Conservation (phyloP, 2,797 vertebrate genomes). For the Chromis chromis region DNA sequence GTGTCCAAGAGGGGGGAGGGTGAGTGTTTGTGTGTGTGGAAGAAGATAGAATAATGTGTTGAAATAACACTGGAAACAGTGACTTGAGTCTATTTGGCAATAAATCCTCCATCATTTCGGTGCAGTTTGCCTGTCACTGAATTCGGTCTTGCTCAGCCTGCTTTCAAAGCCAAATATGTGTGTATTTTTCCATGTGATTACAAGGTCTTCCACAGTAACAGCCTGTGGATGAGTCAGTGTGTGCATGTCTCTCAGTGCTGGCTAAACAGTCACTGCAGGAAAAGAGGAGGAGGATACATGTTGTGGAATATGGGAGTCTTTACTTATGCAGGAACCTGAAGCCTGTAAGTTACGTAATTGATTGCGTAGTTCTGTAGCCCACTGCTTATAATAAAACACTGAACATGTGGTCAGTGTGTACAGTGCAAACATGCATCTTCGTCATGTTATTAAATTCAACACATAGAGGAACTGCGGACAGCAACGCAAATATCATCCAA, state of each 20-base stretch:
- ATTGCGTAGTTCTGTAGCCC: not conserved
- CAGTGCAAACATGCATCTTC: slow-evolving; percentile 61
- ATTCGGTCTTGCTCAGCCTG: slow-evolving; percentile 20
- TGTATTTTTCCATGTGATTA: slow-evolving; percentile 43
- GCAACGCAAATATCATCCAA: not conserved
- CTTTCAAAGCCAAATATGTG: slow-evolving; percentile 10
- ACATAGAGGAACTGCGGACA: slow-evolving; percentile 42
- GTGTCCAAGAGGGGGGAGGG: slow-evolving; percentile 36
- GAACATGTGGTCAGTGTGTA: slow-evolving; percentile 60
- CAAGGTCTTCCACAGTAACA: slow-evolving; percentile 24
- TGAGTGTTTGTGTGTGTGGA: slow-evolving; percentile 44
- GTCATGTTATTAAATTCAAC: slow-evolving; percentile 70
- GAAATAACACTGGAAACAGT: slow-evolving; percentile 79
- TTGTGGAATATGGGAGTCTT: slow-evolving; percentile 23
- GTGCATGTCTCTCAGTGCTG: slow-evolving; percentile 19
- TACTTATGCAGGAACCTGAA: not conserved
- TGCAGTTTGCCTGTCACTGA: slow-evolving; percentile 13
- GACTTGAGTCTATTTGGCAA: slow-evolving; percentile 50
- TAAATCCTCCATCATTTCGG: slow-evolving; percentile 29
- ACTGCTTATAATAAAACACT: slow-evolving; percentile 53
- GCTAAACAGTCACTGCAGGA: slow-evolving; percentile 32
- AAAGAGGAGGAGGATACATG: slow-evolving; percentile 22
- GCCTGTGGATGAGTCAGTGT: slow-evolving; percentile 49
- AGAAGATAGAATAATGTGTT: slow-evolving; percentile 47
- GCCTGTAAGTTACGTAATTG: slow-evolving; percentile 19